phyloP scores from a whole-genome alignment of 2,888 invertebrate genomes.

The Cheilosia pagana region DNA sequence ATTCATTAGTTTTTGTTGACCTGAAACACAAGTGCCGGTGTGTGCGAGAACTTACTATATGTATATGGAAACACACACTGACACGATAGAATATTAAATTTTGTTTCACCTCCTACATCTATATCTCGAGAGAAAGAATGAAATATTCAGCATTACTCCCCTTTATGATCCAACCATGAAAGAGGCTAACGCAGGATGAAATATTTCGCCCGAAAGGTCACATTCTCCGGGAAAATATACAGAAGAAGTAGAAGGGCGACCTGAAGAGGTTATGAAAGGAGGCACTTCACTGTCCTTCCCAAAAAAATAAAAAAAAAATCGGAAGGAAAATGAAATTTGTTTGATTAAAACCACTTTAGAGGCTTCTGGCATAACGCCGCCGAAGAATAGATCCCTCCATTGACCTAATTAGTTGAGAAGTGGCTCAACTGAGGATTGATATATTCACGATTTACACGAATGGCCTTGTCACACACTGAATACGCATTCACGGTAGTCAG shows the following conservation, averaged over 20 bases:
- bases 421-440: slow-evolving; percentile 48
- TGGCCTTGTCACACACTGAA: slow-evolving; percentile 1
- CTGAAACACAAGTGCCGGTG: slow-evolving; percentile 31
- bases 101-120: not conserved
- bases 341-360: slow-evolving; percentile 32
- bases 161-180: slow-evolving; percentile 43
- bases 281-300: not conserved
- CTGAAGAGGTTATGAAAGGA: slow-evolving; percentile 2
- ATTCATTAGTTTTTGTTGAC: slow-evolving; percentile 72
- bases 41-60: slow-evolving; percentile 1
- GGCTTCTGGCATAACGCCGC: not conserved
- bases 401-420: slow-evolving; percentile 53
- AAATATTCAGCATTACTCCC: slow-evolving; percentile 58
- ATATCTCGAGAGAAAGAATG: slow-evolving; percentile 2
- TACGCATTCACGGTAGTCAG: not conserved
- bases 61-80: not conserved
- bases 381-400: slow-evolving; percentile 25
- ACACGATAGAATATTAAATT: slow-evolving; percentile 60
- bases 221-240: slow-evolving; percentile 19
- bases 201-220: slow-evolving; percentile 56
- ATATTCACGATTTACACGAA: slow-evolving; percentile 53
- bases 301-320: not conserved
- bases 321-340: not conserved
- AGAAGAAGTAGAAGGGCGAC: not conserved
- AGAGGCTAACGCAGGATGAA: slow-evolving; percentile 46